Base-by-base conservation (phyloP, 2,797 vertebrate species). In the Coranthus polyacanthus region DNA sequence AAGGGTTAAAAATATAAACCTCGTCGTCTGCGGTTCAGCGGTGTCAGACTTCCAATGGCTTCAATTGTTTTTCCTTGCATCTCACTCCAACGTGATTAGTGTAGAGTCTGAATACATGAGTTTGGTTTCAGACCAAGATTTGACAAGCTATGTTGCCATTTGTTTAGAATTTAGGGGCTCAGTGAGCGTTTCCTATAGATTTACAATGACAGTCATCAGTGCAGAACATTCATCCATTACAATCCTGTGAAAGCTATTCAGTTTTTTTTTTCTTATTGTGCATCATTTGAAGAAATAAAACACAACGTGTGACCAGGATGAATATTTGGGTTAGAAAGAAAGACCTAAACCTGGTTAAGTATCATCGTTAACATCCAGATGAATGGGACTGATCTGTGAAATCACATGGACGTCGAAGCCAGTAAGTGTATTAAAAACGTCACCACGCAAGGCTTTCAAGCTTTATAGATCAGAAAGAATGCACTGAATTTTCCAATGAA, bases 61-160 rank as follows among this genome's bases (percentile, higher is more conserved):
- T 10, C 32, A 44, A 18, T n/a, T 29, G 34, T 42, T 55, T 41
- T 39, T 32, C 22, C 9, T 34, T 17, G 34, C 34, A 16, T 47
- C 2, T 13, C n/a, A 12, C 26, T 24, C 22, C 13, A 56, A 55
- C 37, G 42, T 22, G 42, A 58, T 57, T 55, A 64, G 29, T 36
- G 6, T 9, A 17, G 47, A 29, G 44, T 50, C 17, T 24, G 20
- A 12, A 18, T 60, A 45, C 53, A 36, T 39, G 8, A 6, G 37
- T 54, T 38, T 47, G 54, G 55, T 39, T 21, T 43, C 52, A 43
- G 53, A 66, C 51, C 50, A 60, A 44, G 37, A 72, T 37, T 50
- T 20, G 34, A 58, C 12, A 54, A 72, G 51, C 55, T 50, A 22
- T 17, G 42, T 38, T 29, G 39, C 32, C 39, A 15, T 32, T 24